Conservation (phyloP, 1,140 invertebrate species). For the Aphis gossypii region DNA sequence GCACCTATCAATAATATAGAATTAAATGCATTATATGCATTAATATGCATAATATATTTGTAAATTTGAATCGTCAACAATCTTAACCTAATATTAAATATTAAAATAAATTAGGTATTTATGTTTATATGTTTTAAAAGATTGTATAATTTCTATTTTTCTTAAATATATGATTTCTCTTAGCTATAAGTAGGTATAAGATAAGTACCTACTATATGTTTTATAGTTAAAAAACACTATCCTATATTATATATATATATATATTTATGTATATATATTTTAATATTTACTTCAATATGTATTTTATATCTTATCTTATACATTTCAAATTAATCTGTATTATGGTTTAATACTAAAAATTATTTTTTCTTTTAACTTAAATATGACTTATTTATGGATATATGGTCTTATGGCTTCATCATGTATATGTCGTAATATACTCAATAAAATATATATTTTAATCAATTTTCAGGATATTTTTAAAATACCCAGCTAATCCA, state of each 20-base stretch:
- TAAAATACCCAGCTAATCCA: slow-evolving; percentile 92
- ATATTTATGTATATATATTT: background rate
- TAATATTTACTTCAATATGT: background rate
- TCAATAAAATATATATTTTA: slow-evolving; percentile 1
- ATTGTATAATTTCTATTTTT: background rate
- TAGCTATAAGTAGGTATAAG: background rate
- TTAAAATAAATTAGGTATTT: background rate
- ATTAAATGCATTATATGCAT: too few species aligned
- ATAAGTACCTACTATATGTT: background rate
- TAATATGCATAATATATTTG: too few species aligned
- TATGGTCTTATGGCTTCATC: background rate
- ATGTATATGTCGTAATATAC: too few species aligned
- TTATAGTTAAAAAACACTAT: background rate
- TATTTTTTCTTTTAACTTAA: background rate
- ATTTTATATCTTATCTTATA: background rate
- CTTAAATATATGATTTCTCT: too few species aligned
- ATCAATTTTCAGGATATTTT: slow-evolving; percentile 79
- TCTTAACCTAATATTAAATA: background rate
- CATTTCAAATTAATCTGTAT: background rate
- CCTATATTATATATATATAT: background rate
- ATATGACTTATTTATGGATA: background rate
- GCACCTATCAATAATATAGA: too few species aligned
- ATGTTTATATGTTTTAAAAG: background rate
- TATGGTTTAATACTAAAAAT: background rate
- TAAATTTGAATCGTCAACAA: too few species aligned